Evolutionary conservation across 2,797 vertebrate genomes (phyloP).

Genomic region (Peromyscus melanophrys): DNA sequence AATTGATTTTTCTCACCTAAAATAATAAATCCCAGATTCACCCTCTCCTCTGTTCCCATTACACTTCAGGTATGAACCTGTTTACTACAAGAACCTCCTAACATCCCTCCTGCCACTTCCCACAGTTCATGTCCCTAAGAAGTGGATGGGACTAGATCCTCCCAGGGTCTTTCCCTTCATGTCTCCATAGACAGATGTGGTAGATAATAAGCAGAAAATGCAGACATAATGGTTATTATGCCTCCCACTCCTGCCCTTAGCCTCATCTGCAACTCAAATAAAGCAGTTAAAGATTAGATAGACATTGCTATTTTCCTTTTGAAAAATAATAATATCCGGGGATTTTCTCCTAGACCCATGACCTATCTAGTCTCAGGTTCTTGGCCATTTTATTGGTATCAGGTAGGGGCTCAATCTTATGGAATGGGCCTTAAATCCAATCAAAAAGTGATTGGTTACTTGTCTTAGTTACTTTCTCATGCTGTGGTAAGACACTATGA

Average conservation of each 20-base stretch:
- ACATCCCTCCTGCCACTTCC: neutral
- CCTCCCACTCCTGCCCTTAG: neutral
- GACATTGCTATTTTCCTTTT: neutral
- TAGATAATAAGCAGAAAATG: neutral
- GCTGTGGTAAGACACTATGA: neutral
- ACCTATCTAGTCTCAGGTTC: neutral
- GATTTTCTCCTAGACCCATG: neutral
- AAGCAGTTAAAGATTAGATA: neutral
- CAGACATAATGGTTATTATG: neutral
- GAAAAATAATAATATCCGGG: neutral
- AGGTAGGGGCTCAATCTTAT: neutral
- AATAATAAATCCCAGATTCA: neutral
- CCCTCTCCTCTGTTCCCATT: neutral
- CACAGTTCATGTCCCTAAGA: neutral
- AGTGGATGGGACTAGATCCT: neutral
- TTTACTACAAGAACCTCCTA: neutral
- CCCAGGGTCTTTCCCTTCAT: neutral
- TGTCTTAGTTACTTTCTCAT: neutral
- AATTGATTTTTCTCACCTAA: neutral
- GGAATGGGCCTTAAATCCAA: neutral
- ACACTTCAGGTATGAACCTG: neutral
- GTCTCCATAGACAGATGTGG: neutral
- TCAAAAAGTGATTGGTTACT: neutral
- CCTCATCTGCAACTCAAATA: slow-evolving; percentile 32
- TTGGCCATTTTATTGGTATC: neutral